Evolutionary conservation across 2,888 invertebrate species (phyloP).

Genomic region (Andrena praecox): DNA sequence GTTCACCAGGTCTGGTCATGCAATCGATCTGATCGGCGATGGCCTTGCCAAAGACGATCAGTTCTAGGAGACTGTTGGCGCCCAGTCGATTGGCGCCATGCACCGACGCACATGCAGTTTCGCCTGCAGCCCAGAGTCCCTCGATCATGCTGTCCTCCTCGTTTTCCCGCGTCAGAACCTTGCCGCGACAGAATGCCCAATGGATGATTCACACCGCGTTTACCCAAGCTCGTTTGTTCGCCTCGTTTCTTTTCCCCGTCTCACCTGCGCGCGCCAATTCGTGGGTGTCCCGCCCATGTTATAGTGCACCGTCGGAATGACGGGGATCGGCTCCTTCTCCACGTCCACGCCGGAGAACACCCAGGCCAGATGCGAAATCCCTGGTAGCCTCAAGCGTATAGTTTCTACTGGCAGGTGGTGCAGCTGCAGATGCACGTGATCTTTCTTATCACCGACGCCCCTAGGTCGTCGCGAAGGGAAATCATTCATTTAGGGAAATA

Average conservation of each 20-base stretch:
- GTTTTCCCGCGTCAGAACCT: constrained; percentile 87
- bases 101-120: constrained; percentile 97
- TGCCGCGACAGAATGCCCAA: constrained; percentile 1
- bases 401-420: constrained; percentile 97
- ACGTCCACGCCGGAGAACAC: constrained; percentile 99
- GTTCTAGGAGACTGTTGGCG: constrained; percentile 98
- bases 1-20: constrained; percentile 93
- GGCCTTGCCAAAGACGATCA: constrained; percentile 99
- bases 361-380: constrained; percentile 99
- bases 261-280: constrained; percentile 95
- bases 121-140: constrained; percentile 97
- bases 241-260: not conserved
- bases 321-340: constrained; percentile 98
- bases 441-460: constrained; percentile 97
- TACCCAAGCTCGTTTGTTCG: not conserved
- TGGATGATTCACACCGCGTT: not conserved
- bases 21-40: constrained; percentile 96
- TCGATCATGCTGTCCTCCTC: constrained; percentile 90
- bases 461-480: constrained; percentile 84
- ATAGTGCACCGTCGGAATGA: constrained; percentile 99
- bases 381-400: constrained; percentile 92
- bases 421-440: constrained; percentile 96
- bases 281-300: constrained; percentile 99
- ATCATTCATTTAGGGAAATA: constrained; percentile 7
- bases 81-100: constrained; percentile 99